Evolutionary conservation across 2,888 invertebrate species (phyloP), one percentile per base, ranked within the genome.

Genomic region (Folsomia candida): DNA sequence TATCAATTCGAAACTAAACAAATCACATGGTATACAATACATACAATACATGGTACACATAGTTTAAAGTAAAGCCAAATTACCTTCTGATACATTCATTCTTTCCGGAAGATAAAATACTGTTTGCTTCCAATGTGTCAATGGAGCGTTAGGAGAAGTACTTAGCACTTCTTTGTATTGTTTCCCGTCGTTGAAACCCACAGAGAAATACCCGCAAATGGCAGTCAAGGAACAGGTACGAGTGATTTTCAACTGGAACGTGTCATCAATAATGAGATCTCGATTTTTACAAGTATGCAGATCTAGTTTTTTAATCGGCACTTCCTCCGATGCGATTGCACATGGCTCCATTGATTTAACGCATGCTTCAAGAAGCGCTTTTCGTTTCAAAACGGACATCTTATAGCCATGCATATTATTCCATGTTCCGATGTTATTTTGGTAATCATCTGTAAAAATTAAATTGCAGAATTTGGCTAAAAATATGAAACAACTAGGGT

Each of bases 81-180:
- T n/a, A n/a, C n/a, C n/a, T n/a, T n/a, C n/a, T n/a, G n/a, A n/a
- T n/a, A n/a, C n/a, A n/a, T n/a, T n/a, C 37, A 91, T 86, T 37
- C 91, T 89, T 77, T 91, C 87, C 74, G 88, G 90, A 18, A 97
- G 85, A 81, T 92, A 91, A 83, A 96, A 94, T 1, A 94, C 87
- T 0, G 94, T 94, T 83, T 97, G 97, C 82, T 95, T 94, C 97
- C 97, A 97, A 85, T 97, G 97, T 0, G 97, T 97, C 25, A 88
- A 85, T 0, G 87, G 86, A 0, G 86, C 96, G 95, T 81, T 89
- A 0, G 79, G 79, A 51, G 72, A 67, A 9, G 79, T 79, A 2
- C 73, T 67, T 1, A 79, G 63, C 1, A 27, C 51, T n/a, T 73
- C 59, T 18, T 59, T 51, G 24, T 67, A 66, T 18, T 26, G 11